Conservation (phyloP, 2,888 invertebrate genomes). For the Drosophila ochracea region DNA sequence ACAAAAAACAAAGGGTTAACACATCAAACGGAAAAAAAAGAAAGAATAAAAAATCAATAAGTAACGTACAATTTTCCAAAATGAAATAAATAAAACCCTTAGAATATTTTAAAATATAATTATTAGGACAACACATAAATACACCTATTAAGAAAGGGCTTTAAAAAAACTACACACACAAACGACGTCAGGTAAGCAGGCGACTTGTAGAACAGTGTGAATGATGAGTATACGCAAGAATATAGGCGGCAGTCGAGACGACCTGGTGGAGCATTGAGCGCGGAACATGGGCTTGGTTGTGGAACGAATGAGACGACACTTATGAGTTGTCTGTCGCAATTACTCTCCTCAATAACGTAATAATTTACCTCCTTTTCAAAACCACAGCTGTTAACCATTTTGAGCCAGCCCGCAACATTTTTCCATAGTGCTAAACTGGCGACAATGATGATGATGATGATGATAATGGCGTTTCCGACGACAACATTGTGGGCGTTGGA, state of each 20-base stretch:
- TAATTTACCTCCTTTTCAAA: conserved; percentile 67
- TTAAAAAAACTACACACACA: background rate
- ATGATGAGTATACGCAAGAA: conserved; percentile 44
- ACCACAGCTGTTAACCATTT: conserved; percentile 4
- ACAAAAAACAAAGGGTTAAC: conserved; percentile 49
- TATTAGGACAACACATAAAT: background rate
- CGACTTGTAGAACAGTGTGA: conserved; percentile 49
- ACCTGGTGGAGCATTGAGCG: conserved; percentile 28
- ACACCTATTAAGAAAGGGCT: background rate
- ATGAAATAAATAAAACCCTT: background rate
- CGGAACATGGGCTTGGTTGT: conserved; percentile 12
- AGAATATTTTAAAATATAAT: background rate
- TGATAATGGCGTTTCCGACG: conserved; percentile 8
- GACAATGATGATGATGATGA: background rate
- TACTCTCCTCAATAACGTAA: conserved; percentile 73
- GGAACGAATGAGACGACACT: conserved; percentile 15
- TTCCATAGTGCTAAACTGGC: conserved; percentile 25
- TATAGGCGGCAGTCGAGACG: background rate
- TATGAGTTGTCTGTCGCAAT: conserved; percentile 61
- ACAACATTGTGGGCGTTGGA: conserved; percentile 63
- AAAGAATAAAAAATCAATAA: background rate
- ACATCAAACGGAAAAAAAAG: conserved; percentile 7
- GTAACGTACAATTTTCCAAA: background rate
- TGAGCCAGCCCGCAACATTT: conserved; percentile 1
- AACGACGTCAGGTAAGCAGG: conserved; percentile 5